Percentiles rank a stretch among this genome's conserved stretches.
These are phyloP conservation scores for Pocillopora verrucosa DNA, from an alignment of 64 coral and sea anemone genomes.

Conservation along the genomic window DNA sequence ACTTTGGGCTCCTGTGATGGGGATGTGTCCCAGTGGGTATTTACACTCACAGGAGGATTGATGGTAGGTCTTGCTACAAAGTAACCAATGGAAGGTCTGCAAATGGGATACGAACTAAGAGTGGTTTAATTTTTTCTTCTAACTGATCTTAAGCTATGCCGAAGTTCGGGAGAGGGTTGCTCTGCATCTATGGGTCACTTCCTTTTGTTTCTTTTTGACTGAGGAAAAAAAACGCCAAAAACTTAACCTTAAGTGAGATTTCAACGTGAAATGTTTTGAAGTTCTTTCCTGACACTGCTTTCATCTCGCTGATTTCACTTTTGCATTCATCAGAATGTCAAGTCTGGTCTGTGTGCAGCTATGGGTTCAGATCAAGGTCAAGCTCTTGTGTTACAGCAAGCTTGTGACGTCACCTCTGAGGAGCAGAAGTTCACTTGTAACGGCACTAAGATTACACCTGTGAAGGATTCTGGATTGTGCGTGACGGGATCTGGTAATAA, in stretches of 20 bases:
- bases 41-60: constrained; percentile 46
- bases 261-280: too few species aligned
- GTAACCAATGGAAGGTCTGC: too few species aligned
- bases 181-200: too few species aligned
- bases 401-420: constrained; percentile 43
- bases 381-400: constrained; percentile 8
- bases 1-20: constrained; percentile 28
- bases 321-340: constrained; percentile 35
- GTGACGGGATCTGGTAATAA: constrained; percentile 70
- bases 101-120: too few species aligned
- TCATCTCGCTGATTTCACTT: neutral
- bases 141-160: too few species aligned
- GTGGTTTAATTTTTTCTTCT: too few species aligned
- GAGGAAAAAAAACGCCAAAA: too few species aligned
- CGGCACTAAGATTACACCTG: constrained; percentile 31
- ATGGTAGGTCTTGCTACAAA: constrained; percentile 19
- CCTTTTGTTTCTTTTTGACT: too few species aligned
- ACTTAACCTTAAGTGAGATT: neutral
- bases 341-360: constrained; percentile 51
- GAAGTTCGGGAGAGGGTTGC: too few species aligned
- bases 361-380: constrained; percentile 4
- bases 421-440: constrained; percentile 60
- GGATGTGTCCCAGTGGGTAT: constrained; percentile 21
- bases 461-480: constrained; percentile 52
- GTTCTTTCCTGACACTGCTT: neutral